Percentiles rank a stretch among this genome's conserved stretches.
These are phyloP conservation scores for Luperina nickerlii DNA, from an alignment of 2,888 invertebrate species.

Conservation along the genomic window DNA sequence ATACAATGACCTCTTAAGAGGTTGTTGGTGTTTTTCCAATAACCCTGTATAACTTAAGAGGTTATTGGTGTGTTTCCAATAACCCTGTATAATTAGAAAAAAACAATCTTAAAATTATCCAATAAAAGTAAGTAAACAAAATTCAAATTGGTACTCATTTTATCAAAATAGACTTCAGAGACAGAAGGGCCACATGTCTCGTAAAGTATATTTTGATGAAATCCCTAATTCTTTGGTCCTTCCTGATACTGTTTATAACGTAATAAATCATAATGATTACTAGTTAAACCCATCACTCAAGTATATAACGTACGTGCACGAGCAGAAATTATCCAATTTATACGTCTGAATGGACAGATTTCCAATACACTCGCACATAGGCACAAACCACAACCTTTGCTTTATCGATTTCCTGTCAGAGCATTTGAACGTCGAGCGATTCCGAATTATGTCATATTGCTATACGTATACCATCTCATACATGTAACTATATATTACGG, in stretches of 20 bases:
- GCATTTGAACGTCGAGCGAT: conserved; percentile 63
- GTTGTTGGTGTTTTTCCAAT: too few relatives aligned
- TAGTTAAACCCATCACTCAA: conserved; percentile 25
- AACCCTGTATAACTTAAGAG: too few relatives aligned
- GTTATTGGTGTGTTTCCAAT: too few relatives aligned
- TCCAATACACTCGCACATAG: conserved; percentile 53
- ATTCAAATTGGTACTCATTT: background rate
- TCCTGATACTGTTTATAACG: background rate
- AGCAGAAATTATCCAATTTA: conserved; percentile 52
- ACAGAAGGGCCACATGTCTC: background rate
- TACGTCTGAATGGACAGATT: conserved; percentile 53
- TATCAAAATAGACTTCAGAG: background rate
- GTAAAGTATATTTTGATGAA: background rate
- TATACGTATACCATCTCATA: conserved; percentile 30
- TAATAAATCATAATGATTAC: conserved; percentile 19
- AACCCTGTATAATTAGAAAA: background rate
- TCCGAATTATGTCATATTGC: conserved; percentile 69
- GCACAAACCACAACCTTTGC: conserved; percentile 62
- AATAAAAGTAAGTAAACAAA: background rate
- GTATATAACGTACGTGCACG: conserved; percentile 27
- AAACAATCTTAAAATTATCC: background rate
- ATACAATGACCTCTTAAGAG: too few relatives aligned
- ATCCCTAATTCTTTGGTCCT: background rate
- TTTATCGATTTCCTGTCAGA: conserved; percentile 69
- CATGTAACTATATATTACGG: conserved; percentile 47